phyloP scores from a whole-genome alignment of 2,797 vertebrate genomes.

The Thalassophryne amazonica region DNA sequence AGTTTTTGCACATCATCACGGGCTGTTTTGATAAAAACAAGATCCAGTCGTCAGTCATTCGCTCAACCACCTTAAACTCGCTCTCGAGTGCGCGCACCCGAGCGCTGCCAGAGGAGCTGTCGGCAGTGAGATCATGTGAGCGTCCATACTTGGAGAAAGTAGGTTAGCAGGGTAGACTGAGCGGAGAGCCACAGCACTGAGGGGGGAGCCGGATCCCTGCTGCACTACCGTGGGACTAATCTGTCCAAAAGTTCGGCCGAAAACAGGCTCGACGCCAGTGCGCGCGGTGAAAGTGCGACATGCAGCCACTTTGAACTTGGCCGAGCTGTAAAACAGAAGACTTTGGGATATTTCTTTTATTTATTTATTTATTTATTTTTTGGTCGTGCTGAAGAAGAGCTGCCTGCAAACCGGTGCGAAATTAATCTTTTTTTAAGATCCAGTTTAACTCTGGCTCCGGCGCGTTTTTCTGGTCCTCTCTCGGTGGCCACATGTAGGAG shows the following conservation, averaged over 20 bases:
- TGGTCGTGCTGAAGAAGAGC: conserved; percentile 5
- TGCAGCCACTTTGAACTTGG: conserved; percentile 53
- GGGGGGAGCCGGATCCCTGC: conserved; percentile 46
- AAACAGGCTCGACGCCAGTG: conserved; percentile 10
- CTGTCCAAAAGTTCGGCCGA: conserved; percentile 43
- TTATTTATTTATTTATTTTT: neutral
- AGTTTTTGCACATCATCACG: too few species aligned
- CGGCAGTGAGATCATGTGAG: conserved; percentile 82
- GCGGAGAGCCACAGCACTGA: conserved; percentile 53
- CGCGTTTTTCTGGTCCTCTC: conserved; percentile 8
- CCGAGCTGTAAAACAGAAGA: conserved; percentile 51
- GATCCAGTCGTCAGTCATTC: neutral
- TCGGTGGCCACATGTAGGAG: conserved; percentile 54
- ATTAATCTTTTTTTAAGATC: conserved; percentile 52
- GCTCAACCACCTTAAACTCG: conserved; percentile 70
- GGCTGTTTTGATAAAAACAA: too few species aligned
- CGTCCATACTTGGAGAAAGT: conserved; percentile 82
- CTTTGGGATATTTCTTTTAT: conserved; percentile 25
- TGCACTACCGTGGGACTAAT: conserved; percentile 56
- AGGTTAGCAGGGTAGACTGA: conserved; percentile 81
- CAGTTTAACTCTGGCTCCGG: conserved; percentile 29
- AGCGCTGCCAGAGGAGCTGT: conserved; percentile 56
- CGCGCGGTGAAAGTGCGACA: conserved; percentile 51
- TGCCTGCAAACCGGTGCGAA: conserved; percentile 38
- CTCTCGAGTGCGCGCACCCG: conserved; percentile 67